phyloP scores from a whole-genome alignment of 2,113 vertebrate species.

The Benitochromis conjunctus region DNA sequence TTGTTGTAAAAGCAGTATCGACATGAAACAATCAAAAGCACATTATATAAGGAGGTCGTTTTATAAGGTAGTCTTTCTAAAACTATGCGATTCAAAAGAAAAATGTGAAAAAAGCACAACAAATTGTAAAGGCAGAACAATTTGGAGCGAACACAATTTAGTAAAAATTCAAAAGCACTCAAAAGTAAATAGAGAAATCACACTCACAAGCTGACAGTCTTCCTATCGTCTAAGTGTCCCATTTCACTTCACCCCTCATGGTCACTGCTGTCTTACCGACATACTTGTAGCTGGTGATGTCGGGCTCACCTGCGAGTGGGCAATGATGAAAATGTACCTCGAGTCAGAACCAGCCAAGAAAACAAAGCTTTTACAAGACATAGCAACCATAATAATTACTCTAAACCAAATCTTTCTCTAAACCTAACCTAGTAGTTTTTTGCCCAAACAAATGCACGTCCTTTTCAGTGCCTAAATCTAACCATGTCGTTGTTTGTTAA shows the following conservation, averaged over 20 bases:
- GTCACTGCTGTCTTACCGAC: neutral
- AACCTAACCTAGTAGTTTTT: neutral
- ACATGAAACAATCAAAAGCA: neutral
- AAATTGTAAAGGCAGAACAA: neutral
- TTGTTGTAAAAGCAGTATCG: neutral
- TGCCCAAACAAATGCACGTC: neutral
- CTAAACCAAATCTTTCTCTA: neutral
- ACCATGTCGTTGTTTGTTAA: neutral
- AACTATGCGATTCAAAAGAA: neutral
- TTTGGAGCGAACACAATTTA: neutral
- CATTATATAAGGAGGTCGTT: neutral
- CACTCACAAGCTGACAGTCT: neutral
- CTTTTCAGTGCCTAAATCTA: neutral
- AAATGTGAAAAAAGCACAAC: neutral
- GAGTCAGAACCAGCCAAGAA: neutral
- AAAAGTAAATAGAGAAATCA: neutral
- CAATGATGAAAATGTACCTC: neutral
- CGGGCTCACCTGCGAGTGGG: neutral
- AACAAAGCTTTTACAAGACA: neutral
- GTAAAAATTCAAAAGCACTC: neutral
- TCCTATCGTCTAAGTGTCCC: neutral
- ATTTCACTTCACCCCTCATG: neutral
- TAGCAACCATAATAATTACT: neutral
- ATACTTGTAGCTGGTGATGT: neutral
- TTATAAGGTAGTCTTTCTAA: neutral